These are phyloP conservation scores for Yponomeuta cagnagella DNA, from an alignment of 2,888 invertebrate species.

Conservation along the genomic window DNA sequence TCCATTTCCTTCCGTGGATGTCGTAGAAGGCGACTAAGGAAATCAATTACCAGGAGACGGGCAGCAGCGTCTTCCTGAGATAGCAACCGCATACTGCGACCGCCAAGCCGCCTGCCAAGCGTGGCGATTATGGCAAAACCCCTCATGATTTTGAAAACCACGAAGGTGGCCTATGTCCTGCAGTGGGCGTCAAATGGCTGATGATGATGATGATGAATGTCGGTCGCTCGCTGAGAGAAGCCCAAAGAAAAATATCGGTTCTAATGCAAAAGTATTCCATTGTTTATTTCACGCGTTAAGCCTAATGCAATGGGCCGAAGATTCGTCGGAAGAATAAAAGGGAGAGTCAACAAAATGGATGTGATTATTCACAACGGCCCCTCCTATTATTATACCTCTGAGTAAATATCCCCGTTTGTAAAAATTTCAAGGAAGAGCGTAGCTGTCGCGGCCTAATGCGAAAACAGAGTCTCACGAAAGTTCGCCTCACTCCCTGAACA, in stretches of 20 bases:
- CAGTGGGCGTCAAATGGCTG: no score
- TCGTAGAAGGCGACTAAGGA: no score
- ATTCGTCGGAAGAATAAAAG: conserved; percentile 34
- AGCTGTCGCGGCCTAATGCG: conserved; percentile 24
- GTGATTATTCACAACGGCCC: conserved; percentile 39
- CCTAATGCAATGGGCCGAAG: conserved; percentile 42
- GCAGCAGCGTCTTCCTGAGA: no score
- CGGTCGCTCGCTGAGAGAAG: background rate
- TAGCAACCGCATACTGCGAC: no score
- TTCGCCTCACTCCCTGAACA: background rate
- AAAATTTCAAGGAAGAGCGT: conserved; percentile 22
- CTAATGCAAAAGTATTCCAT: conserved; percentile 31
- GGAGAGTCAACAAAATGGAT: conserved; percentile 36
- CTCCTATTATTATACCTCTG: conserved; percentile 20
- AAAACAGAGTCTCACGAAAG: background rate
- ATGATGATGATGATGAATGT: background rate
- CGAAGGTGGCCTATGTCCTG: no score
- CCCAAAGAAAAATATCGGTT: conserved; percentile 9
- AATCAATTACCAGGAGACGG: no score
- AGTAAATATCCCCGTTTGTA: conserved; percentile 14
- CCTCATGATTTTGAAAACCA: no score
- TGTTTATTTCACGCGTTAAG: conserved; percentile 48
- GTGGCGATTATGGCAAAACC: no score
- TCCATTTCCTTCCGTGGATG: no score
- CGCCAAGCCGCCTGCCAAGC: no score